Conservation (phyloP, 2,888 invertebrate genomes). For the Plutella xylostella region DNA sequence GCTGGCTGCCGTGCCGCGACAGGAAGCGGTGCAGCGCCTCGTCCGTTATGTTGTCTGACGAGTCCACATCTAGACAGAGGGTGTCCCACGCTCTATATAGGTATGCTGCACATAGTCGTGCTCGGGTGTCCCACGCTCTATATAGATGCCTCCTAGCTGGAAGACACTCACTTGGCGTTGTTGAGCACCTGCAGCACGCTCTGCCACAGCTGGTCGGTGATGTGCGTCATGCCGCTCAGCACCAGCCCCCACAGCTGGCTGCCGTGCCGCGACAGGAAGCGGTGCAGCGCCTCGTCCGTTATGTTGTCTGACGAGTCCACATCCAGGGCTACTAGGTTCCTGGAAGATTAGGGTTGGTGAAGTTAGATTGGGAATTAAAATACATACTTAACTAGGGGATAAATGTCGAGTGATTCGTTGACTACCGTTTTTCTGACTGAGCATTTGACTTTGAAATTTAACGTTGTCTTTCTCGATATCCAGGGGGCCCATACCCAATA, state of each 20-base stretch:
- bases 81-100: no score
- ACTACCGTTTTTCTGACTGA: no score
- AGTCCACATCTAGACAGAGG: slow-evolving; percentile 94
- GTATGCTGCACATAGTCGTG: no score
- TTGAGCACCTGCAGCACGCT: slow-evolving; percentile 91
- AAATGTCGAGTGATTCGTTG: no score
- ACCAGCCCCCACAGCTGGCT: slow-evolving; percentile 89
- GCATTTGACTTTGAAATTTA: no score
- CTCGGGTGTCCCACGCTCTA: no score
- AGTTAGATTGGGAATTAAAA: no score
- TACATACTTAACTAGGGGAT: no score
- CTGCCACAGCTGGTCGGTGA: slow-evolving; percentile 98
- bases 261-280: slow-evolving; percentile 92
- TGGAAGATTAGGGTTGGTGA: no score
- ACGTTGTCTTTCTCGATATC: no score
- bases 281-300: slow-evolving; percentile 91
- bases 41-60: slow-evolving; percentile 95
- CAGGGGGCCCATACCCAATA: no score
- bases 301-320: slow-evolving; percentile 95
- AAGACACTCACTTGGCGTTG: slow-evolving; percentile 84
- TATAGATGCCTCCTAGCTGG: no score
- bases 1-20: slow-evolving; percentile 87
- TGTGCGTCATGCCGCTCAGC: slow-evolving; percentile 96
- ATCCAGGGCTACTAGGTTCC: slow-evolving; percentile 87
- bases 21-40: slow-evolving; percentile 93